A percentile compares a stretch with the other conserved stretches of the same genome.
Conservation (phyloP, 2,888 invertebrate genomes). For the Parnassius smintheus region DNA sequence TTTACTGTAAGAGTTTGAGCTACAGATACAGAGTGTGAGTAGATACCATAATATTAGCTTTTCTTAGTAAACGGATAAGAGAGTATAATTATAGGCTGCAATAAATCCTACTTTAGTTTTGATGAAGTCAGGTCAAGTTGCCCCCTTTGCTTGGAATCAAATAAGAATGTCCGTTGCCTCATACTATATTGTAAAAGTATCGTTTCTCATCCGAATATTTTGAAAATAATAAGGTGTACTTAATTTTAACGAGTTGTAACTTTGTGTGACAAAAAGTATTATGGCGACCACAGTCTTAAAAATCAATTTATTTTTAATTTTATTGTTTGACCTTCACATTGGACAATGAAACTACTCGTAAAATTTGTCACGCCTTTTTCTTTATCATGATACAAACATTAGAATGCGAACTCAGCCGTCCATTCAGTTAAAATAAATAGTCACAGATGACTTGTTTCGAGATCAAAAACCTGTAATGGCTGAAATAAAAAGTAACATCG, state of each 20-base stretch:
- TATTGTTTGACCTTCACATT: constrained; percentile 28
- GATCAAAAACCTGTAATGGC: constrained; percentile 12
- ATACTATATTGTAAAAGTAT: neutral
- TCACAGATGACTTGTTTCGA: constrained; percentile 12
- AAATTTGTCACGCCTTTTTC: constrained; percentile 28
- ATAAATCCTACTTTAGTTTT: too few species aligned
- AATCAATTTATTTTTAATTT: neutral
- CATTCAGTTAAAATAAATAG: constrained; percentile 11
- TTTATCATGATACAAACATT: constrained; percentile 6
- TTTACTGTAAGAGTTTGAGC: too few species aligned
- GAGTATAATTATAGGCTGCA: too few species aligned
- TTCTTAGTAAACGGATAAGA: too few species aligned
- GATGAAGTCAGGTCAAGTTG: too few species aligned
- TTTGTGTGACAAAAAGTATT: too few species aligned
- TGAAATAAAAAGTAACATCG: neutral
- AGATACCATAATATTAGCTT: too few species aligned
- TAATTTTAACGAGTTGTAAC: neutral
- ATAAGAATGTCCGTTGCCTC: neutral
- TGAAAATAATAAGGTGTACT: neutral
- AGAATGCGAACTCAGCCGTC: neutral
- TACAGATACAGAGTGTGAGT: too few species aligned
- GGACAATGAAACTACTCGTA: constrained; percentile 27
- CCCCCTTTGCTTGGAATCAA: too few species aligned
- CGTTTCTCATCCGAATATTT: neutral
- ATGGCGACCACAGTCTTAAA: too few species aligned